Evolutionary conservation across 2,888 invertebrate species (phyloP).

Genomic region (Opisthograptis luteolata): DNA sequence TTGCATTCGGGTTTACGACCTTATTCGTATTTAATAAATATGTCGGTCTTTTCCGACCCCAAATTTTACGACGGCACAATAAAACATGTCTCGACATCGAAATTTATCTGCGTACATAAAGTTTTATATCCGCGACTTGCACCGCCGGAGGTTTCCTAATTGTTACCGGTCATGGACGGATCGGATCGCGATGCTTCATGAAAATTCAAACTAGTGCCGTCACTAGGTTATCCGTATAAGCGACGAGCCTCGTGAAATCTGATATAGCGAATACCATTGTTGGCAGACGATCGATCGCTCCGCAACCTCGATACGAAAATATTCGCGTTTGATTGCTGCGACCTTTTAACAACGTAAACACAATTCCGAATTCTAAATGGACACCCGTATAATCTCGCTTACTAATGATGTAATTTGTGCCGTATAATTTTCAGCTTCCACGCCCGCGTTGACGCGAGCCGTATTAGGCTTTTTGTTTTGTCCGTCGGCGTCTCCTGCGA

Average conservation of each 20-base stretch:
- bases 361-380: conserved; percentile 38
- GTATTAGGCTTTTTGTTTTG: conserved; percentile 38
- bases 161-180: conserved; percentile 79
- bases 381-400: conserved; percentile 51
- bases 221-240: too few species aligned
- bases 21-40: conserved; percentile 84
- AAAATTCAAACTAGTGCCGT: conserved; percentile 56
- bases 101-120: conserved; percentile 84
- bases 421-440: conserved; percentile 69
- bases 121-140: conserved; percentile 82
- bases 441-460: conserved; percentile 14
- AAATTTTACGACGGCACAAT: conserved; percentile 82
- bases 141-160: conserved; percentile 76
- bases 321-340: conserved; percentile 28
- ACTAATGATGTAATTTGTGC: conserved; percentile 74
- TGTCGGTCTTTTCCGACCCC: conserved; percentile 81
- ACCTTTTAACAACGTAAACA: conserved; percentile 42
- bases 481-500: conserved; percentile 35
- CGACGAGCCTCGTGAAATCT: conserved; percentile 49
- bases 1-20: conserved; percentile 79
- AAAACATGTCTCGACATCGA: conserved; percentile 84
- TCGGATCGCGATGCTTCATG: conserved; percentile 55
- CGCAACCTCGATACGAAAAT: conserved; percentile 32
- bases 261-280: conserved; percentile 44
- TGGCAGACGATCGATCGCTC: conserved; percentile 44